Evolutionary conservation across 2,797 vertebrate species (phyloP).

Genomic region (Onychomys arenicola): DNA sequence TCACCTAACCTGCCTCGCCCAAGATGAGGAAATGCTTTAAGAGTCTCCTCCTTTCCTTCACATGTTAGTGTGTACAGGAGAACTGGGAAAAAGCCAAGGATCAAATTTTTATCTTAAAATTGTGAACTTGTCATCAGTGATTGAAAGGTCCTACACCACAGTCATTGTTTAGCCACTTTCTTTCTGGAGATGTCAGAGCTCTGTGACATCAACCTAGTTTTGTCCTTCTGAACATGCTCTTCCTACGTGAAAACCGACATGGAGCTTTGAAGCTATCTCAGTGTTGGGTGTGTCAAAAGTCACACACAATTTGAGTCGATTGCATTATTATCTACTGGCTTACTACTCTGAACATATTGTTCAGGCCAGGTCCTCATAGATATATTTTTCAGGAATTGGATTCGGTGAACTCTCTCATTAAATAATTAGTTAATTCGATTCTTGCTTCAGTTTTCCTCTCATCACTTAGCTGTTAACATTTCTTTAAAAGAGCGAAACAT

Average conservation of each 20-base stretch:
- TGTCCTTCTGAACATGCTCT: constrained; percentile 41
- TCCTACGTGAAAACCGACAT: constrained; percentile 33
- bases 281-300: constrained; percentile 7
- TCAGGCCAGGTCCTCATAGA: neutral
- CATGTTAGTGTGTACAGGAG: neutral
- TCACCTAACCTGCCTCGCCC: neutral
- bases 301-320: neutral
- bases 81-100: neutral
- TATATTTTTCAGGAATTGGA: constrained; percentile 3
- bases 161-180: constrained; percentile 31
- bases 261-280: neutral
- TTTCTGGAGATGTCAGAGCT: neutral
- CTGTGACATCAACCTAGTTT: constrained; percentile 22
- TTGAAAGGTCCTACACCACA: neutral
- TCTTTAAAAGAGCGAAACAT: constrained; percentile 53
- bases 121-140: neutral
- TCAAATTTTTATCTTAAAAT: constrained; percentile 68
- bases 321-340: constrained; percentile 15
- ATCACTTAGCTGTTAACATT: neutral
- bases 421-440: constrained; percentile 1
- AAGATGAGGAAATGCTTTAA: neutral
- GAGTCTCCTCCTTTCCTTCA: neutral
- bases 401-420: neutral
- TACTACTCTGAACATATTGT: neutral
- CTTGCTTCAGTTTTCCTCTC: neutral